Conservation (phyloP, 2,113 vertebrate genomes). For the Brachyhypopomus occidentalis region DNA sequence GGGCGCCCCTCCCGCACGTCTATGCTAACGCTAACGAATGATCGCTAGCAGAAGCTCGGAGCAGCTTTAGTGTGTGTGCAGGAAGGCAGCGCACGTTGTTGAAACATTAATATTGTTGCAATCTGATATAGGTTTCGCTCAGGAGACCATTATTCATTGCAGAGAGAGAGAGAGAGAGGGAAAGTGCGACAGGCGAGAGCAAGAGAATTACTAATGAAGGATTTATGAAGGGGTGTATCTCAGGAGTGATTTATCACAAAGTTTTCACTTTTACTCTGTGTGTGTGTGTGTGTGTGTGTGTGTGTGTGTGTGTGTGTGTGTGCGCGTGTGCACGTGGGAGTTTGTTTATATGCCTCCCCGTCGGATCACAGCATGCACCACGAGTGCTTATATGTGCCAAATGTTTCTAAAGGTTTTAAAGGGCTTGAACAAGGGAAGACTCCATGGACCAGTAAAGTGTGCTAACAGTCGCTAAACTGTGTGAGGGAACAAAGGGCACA, state of each 20-base stretch:
- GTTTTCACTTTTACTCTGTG: slow-evolving; percentile 12
- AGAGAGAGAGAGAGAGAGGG: neutral
- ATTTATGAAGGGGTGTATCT: slow-evolving; percentile 53
- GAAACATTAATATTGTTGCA: slow-evolving; percentile 43
- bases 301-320: neutral
- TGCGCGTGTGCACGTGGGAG: neutral
- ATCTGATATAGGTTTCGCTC: slow-evolving; percentile 43
- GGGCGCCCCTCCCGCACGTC: neutral
- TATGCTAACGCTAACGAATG: neutral
- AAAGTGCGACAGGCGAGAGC: neutral
- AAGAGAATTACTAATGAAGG: slow-evolving; percentile 50
- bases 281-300: neutral
- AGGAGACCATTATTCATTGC: slow-evolving; percentile 37
- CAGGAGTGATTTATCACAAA: slow-evolving; percentile 47
- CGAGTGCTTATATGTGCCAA: slow-evolving; percentile 12
- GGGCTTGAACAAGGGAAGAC: slow-evolving; percentile 24
- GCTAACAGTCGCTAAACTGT: slow-evolving; percentile 12
- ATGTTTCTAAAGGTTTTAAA: slow-evolving; percentile 34
- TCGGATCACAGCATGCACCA: slow-evolving; percentile 21
- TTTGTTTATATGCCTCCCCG: neutral
- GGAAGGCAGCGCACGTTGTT: slow-evolving; percentile 16
- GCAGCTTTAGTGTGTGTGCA: slow-evolving; percentile 12
- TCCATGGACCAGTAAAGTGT: neutral
- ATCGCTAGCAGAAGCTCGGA: neutral
- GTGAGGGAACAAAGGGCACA: slow-evolving; percentile 7